Evolutionary conservation across 2,113 vertebrate species (phyloP).

Genomic region (Panurus biarmicus): DNA sequence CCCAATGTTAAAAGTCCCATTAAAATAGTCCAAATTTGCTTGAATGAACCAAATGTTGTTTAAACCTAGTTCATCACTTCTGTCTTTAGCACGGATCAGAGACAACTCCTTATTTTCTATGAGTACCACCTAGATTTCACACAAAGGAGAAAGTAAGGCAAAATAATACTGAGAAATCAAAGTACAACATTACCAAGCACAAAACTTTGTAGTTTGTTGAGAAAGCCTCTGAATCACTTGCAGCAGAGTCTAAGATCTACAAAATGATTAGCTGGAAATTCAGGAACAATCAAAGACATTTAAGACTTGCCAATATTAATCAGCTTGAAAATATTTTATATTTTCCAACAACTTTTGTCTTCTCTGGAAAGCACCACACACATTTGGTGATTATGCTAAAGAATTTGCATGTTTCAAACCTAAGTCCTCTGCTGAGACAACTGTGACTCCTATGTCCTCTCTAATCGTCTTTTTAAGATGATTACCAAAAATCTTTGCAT

Average conservation of each 20-base stretch:
- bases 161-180: neutral
- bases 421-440: neutral
- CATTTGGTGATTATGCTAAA: neutral
- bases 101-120: constrained; percentile 98
- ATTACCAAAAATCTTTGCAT: neutral
- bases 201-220: neutral
- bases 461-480: neutral
- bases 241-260: neutral
- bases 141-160: neutral
- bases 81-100: constrained; percentile 82
- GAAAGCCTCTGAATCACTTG: neutral
- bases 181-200: neutral
- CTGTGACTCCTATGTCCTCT: neutral
- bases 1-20: constrained; percentile 88
- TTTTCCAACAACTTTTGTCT: neutral
- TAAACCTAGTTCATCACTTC: constrained; percentile 81
- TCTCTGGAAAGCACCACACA: neutral
- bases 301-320: neutral
- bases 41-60: constrained; percentile 91
- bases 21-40: constrained; percentile 95
- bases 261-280: neutral
- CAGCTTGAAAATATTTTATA: neutral
- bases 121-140: constrained; percentile 79
- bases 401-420: neutral
- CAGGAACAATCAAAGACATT: neutral